These are phyloP conservation scores for Thunnus albacares DNA, from an alignment of 2,797 vertebrate genomes.

Conservation along the genomic window DNA sequence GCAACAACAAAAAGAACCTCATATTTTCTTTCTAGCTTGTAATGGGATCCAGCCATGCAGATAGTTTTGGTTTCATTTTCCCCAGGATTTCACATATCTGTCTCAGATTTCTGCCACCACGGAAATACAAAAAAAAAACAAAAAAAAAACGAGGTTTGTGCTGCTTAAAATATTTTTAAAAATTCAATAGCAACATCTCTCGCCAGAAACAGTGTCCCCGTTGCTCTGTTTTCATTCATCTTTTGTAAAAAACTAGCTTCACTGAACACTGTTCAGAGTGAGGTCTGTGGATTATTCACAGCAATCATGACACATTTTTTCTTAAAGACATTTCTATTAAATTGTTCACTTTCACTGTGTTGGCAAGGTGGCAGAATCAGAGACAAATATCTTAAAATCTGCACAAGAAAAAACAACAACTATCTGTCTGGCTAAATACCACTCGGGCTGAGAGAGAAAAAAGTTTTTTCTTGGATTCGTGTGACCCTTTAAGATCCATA, in stretches of 20 bases:
- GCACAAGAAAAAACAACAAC: neutral
- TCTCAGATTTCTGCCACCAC: neutral
- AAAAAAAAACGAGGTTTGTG: neutral
- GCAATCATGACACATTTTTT: neutral
- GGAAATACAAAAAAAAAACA: neutral
- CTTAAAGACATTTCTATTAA: neutral
- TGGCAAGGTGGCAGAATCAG: no score
- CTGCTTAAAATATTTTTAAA: neutral
- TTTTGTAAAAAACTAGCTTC: neutral
- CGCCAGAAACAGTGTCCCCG: neutral
- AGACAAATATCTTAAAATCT: neutral
- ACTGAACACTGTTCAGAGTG: neutral
- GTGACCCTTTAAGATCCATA: neutral
- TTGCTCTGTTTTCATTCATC: conserved; percentile 13
- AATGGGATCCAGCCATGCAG: neutral
- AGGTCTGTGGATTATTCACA: neutral
- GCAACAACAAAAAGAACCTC: no score
- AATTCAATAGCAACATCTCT: neutral
- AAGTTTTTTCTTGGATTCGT: neutral
- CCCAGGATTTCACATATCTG: neutral
- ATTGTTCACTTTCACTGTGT: no score
- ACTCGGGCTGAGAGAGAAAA: neutral
- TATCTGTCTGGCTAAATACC: no score
- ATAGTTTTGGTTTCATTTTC: neutral
- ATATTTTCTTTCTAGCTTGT: neutral